Evolutionary conservation across 2,797 vertebrate genomes (phyloP).

Genomic region (Chiloscyllium punctatum): DNA sequence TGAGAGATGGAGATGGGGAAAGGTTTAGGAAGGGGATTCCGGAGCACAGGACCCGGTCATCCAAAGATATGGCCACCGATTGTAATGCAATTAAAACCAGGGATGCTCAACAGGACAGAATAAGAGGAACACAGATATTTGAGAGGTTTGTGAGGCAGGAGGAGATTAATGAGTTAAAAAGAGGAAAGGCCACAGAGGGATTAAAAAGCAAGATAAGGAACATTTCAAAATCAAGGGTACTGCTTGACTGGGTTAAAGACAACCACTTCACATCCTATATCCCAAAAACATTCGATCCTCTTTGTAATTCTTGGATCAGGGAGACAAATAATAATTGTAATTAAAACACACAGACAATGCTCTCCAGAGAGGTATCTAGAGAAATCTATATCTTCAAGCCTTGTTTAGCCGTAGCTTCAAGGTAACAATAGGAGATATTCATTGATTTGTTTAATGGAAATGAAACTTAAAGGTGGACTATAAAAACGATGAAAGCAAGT

Average conservation of each 20-base stretch:
- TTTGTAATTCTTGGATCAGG: not conserved
- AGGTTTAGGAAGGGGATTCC: no score
- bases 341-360: not conserved
- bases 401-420: not conserved
- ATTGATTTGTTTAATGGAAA: constrained; percentile 15
- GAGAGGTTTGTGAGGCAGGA: not conserved
- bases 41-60: no score
- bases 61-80: no score
- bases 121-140: not conserved
- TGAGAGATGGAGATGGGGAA: no score
- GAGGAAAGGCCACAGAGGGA: not conserved
- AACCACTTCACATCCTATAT: not conserved
- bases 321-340: not conserved
- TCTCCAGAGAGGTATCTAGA: not conserved
- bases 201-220: not conserved
- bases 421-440: not conserved
- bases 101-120: not conserved
- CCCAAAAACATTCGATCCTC: not conserved
- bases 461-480: not conserved
- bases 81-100: not conserved
- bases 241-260: not conserved
- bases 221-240: not conserved
- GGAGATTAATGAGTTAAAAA: no score
- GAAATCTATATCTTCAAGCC: not conserved
- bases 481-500: not conserved